Conservation (phyloP, 2,113 vertebrate genomes). For the Menidia beryllina region DNA sequence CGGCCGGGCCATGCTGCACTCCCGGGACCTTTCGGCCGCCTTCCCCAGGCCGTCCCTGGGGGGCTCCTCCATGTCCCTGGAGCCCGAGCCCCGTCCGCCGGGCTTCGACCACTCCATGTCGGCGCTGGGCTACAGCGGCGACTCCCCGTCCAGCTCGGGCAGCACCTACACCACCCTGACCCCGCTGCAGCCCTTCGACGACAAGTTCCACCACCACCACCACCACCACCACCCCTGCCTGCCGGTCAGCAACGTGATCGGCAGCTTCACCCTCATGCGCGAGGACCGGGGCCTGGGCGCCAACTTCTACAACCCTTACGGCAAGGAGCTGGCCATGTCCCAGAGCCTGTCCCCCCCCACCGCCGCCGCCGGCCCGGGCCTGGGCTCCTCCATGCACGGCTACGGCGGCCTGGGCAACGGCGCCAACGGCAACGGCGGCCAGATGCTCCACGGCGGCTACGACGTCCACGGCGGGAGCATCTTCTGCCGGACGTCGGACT, state of each 20-base stretch:
- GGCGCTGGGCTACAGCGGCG: constrained; percentile 84
- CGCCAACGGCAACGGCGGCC: constrained; percentile 71
- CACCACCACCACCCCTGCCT: constrained; percentile 85
- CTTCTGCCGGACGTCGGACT: constrained; percentile 84
- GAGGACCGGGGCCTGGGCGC: constrained; percentile 83
- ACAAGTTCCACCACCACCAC: constrained; percentile 85
- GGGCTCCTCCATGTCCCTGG: constrained; percentile 81
- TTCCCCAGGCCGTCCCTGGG: constrained; percentile 84
- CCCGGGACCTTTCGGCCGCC: constrained; percentile 81
- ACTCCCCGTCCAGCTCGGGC: constrained; percentile 80
- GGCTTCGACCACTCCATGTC: constrained; percentile 84
- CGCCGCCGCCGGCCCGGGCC: constrained; percentile 74
- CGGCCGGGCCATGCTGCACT: constrained; percentile 82
- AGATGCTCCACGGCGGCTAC: constrained; percentile 81
- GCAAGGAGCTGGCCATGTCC: constrained; percentile 85
- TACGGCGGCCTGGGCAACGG: constrained; percentile 78
- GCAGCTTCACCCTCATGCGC: constrained; percentile 87
- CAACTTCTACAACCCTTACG: constrained; percentile 87
- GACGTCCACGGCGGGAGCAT: constrained; percentile 83
- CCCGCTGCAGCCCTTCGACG: constrained; percentile 85
- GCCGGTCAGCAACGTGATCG: constrained; percentile 86
- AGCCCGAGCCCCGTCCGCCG: constrained; percentile 79
- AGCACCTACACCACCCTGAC: constrained; percentile 87
- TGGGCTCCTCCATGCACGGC: constrained; percentile 80
- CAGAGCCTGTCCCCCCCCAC: constrained; percentile 82